Evolutionary conservation across 2,113 vertebrate species (phyloP).

Genomic region (Seriola rivoliana): DNA sequence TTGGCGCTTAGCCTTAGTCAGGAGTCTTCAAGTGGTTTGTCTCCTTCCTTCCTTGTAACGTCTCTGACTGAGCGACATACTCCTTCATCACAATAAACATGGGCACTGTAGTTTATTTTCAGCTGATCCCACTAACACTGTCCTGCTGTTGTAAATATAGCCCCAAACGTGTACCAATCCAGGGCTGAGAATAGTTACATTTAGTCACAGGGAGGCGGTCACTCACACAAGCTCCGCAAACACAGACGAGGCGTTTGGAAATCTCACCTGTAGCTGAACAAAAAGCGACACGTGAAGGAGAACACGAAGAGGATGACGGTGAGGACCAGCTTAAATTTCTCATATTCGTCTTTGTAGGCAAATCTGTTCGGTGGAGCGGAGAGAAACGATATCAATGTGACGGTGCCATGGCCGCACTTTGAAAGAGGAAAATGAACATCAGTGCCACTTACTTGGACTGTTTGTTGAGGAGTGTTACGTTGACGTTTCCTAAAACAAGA

Average conservation of each 20-base stretch:
- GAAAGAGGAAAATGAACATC: background rate
- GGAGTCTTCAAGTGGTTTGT: too few relatives aligned
- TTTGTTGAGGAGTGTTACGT: slow-evolving; percentile 96
- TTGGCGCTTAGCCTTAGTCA: too few relatives aligned
- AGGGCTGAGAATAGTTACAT: too few relatives aligned
- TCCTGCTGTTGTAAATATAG: too few relatives aligned
- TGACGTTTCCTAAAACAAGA: slow-evolving; percentile 96
- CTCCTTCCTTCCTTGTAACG: too few relatives aligned
- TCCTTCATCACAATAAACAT: background rate
- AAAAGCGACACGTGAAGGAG: slow-evolving; percentile 93
- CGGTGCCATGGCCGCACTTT: rapidly evolving
- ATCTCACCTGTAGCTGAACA: slow-evolving; percentile 93
- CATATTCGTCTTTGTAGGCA: slow-evolving; percentile 97
- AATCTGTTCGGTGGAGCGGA: slow-evolving; percentile 84
- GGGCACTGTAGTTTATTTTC: background rate
- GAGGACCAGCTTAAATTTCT: slow-evolving; percentile 97
- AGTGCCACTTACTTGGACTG: slow-evolving; percentile 90
- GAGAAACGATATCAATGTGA: rapidly evolving
- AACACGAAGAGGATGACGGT: slow-evolving; percentile 95
- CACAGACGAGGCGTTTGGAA: background rate
- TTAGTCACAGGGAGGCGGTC: too few relatives aligned
- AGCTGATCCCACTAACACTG: too few relatives aligned
- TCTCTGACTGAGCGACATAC: too few relatives aligned
- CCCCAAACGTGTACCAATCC: too few relatives aligned
- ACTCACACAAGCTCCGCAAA: too few relatives aligned